These are phyloP conservation scores for Eulimnadia texana DNA, from an alignment of 1,140 invertebrate genomes.

Conservation along the genomic window DNA sequence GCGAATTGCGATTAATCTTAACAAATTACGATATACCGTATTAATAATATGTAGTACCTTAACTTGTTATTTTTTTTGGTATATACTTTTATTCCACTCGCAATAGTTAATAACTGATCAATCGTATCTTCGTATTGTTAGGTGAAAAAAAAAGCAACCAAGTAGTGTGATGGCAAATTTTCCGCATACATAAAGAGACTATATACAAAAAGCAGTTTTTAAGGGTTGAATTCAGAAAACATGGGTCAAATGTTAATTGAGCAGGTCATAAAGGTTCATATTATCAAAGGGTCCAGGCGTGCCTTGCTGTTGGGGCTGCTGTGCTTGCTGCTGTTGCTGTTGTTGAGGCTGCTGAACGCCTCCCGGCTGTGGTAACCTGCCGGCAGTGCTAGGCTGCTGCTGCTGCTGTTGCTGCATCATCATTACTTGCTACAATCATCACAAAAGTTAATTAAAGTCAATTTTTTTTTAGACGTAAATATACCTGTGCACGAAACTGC, in stretches of 20 bases:
- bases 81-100: too few species aligned
- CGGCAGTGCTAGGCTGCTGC: not conserved
- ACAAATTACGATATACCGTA: too few species aligned
- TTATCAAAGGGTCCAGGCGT: not conserved
- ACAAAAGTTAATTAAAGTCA: not conserved
- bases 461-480: not conserved
- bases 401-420: conserved; percentile 2
- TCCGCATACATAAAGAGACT: too few species aligned
- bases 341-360: conserved; percentile 7
- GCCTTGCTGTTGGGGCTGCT: not conserved
- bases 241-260: not conserved
- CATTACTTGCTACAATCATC: not conserved
- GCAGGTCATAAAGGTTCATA: not conserved
- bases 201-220: too few species aligned
- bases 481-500: conserved; percentile 4
- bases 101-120: too few species aligned
- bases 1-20: too few species aligned
- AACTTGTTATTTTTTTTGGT: too few species aligned
- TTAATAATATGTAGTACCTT: too few species aligned
- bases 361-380: not conserved
- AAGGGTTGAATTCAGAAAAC: too few species aligned
- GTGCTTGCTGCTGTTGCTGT: not conserved
- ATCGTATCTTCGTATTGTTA: too few species aligned
- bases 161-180: too few species aligned
- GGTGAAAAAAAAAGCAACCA: too few species aligned